phyloP scores from a whole-genome alignment of 2,113 vertebrate species.

The Eptesicus fuscus region DNA sequence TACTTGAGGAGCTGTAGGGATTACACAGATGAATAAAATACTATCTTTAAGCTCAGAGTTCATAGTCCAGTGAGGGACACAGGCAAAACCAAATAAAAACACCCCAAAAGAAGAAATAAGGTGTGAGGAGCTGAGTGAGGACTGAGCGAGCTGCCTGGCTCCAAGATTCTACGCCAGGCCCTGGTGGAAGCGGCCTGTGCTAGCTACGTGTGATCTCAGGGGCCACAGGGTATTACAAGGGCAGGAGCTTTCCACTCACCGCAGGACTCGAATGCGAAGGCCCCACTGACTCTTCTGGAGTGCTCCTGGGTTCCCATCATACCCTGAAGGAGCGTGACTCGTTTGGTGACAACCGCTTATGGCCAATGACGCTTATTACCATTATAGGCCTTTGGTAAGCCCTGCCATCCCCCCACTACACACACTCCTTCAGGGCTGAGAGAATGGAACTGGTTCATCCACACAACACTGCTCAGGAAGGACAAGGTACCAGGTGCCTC shows the following conservation, averaged over 20 bases:
- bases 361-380: neutral
- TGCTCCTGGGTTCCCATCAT: neutral
- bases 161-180: neutral
- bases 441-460: neutral
- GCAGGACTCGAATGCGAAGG: neutral
- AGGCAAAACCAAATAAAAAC: neutral
- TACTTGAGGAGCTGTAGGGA: neutral
- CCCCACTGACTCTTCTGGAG: neutral
- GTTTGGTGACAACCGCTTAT: neutral
- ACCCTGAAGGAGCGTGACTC: neutral
- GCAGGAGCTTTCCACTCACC: neutral
- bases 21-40: neutral
- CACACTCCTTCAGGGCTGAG: neutral
- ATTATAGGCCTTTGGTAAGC: neutral
- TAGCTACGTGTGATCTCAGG: neutral
- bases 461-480: neutral
- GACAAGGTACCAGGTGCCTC: neutral
- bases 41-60: neutral
- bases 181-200: neutral
- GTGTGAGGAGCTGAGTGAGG: neutral
- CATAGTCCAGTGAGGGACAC: neutral
- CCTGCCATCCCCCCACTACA: no score
- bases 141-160: neutral
- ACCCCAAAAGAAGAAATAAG: neutral
- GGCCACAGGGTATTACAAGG: neutral